A percentile compares a stretch with the other conserved stretches of the same genome.
phyloP scores from a whole-genome alignment of 2,888 invertebrate genomes.

The Dasypolia templi region DNA sequence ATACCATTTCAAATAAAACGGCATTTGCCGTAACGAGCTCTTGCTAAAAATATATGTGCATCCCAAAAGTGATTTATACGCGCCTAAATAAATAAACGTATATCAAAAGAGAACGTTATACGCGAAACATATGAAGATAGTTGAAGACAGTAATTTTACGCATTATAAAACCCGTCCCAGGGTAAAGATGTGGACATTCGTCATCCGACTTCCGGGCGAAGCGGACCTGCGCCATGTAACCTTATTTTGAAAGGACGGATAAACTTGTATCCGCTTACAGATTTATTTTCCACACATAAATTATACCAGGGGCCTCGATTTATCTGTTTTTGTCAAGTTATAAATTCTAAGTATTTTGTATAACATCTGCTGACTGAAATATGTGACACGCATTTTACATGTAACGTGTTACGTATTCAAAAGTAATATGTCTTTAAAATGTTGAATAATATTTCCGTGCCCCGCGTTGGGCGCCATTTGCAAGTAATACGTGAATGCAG shows the following conservation, averaged over 20 bases:
- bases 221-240: conserved; percentile 76
- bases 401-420: conserved; percentile 41
- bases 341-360: conserved; percentile 66
- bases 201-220: conserved; percentile 81
- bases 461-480: conserved; percentile 74
- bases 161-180: conserved; percentile 87
- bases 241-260: conserved; percentile 84
- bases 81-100: conserved; percentile 72
- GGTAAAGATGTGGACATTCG: conserved; percentile 83
- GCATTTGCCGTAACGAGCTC: conserved; percentile 49
- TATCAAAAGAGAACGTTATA: conserved; percentile 70
- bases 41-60: conserved; percentile 59
- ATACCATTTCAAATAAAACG: conserved; percentile 53
- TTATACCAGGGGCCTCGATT: conserved; percentile 73
- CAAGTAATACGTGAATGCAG: conserved; percentile 70
- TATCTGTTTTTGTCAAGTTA: conserved; percentile 71
- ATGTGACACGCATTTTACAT: conserved; percentile 51
- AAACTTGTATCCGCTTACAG: conserved; percentile 84
- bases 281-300: conserved; percentile 83
- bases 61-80: conserved; percentile 66
- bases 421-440: conserved; percentile 60
- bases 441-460: conserved; percentile 53
- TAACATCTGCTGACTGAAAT: conserved; percentile 60
- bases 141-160: conserved; percentile 88
- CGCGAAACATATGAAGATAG: conserved; percentile 81